These are phyloP conservation scores for Macquaria ambigua DNA, from an alignment of 2,113 vertebrate species.

Conservation along the genomic window DNA sequence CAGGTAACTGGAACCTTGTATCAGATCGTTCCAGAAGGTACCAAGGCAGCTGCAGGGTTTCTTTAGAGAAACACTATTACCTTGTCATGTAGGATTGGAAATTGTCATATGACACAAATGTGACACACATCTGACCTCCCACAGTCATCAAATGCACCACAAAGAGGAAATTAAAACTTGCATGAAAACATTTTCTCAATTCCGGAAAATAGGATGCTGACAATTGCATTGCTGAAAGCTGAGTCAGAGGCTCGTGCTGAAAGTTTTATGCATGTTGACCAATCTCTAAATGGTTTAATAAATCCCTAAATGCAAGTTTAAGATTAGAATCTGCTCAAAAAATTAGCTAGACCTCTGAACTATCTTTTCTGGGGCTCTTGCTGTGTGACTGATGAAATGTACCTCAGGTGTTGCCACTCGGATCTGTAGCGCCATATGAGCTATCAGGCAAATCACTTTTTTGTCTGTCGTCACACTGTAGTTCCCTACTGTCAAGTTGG, in stretches of 20 bases:
- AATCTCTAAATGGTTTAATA: background rate
- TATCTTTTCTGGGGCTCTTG: background rate
- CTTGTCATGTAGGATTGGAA: background rate
- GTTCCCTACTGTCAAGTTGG: conserved; percentile 54
- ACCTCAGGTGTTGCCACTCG: conserved; percentile 62
- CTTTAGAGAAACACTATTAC: background rate
- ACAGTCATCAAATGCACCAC: background rate
- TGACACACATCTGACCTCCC: background rate
- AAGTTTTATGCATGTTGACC: background rate
- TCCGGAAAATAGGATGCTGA: conserved; percentile 39
- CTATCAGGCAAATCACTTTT: conserved; percentile 55
- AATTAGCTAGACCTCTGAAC: background rate
- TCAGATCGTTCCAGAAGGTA: background rate
- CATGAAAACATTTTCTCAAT: conserved; percentile 21
- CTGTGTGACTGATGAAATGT: background rate
- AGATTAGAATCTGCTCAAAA: background rate
- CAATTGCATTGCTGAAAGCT: background rate
- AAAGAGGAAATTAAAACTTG: conserved; percentile 45
- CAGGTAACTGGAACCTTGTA: background rate
- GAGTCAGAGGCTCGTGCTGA: background rate
- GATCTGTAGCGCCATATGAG: conserved; percentile 71
- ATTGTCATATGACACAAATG: conserved; percentile 24
- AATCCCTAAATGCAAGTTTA: background rate
- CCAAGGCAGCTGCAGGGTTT: background rate
- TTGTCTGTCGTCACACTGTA: conserved; percentile 44